Conservation (phyloP, 1,140 invertebrate species). For the Nasonia longicornis region DNA sequence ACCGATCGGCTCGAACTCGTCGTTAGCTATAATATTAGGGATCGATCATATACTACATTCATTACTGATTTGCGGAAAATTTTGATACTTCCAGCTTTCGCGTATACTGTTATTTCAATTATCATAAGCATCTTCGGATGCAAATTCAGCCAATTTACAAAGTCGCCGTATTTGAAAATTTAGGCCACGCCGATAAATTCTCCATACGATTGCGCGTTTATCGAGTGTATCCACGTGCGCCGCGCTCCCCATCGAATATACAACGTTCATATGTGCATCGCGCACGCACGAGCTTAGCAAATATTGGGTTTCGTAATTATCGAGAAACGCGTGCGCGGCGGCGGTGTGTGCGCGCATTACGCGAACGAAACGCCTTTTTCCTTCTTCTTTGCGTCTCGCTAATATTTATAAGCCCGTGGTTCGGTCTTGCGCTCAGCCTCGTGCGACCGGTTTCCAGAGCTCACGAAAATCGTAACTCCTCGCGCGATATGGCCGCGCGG, state of each 20-base stretch:
- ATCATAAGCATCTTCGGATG: not conserved
- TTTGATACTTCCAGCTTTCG: not conserved
- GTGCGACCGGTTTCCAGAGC: not conserved
- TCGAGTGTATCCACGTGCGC: not conserved
- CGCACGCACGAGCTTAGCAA: not conserved
- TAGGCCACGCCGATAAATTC: not conserved
- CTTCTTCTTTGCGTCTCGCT: not conserved
- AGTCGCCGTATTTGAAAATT: not conserved
- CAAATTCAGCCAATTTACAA: not conserved
- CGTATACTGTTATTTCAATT: not conserved
- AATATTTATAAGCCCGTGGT: not conserved
- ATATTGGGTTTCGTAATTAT: not conserved
- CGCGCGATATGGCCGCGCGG: not conserved
- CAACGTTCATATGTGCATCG: not conserved
- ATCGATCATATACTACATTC: not conserved
- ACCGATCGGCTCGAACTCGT: too few species aligned
- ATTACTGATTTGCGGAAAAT: not conserved
- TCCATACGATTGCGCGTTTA: not conserved
- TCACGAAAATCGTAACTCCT: conserved; percentile 3
- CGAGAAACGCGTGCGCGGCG: not conserved
- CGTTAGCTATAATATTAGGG: too few species aligned
- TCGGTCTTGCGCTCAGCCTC: not conserved
- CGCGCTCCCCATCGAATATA: not conserved
- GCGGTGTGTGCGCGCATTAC: too few species aligned
- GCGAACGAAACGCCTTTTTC: not conserved